Evolutionary conservation across 2,797 vertebrate genomes (phyloP).

Genomic region (Eurystomus glaucurus): DNA sequence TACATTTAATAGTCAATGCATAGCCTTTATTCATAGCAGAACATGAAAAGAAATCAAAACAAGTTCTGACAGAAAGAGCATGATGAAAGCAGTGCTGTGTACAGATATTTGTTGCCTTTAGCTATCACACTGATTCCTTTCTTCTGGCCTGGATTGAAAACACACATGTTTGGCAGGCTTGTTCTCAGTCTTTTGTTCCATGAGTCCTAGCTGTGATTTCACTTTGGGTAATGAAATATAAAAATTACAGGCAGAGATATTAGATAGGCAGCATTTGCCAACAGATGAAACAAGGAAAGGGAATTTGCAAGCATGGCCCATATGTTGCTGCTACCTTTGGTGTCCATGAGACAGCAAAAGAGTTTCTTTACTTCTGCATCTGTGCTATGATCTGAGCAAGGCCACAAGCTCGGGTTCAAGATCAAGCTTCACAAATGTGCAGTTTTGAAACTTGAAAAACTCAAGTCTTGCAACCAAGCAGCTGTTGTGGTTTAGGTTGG

Average conservation of each 20-base stretch:
- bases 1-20: not conserved
- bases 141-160: not conserved
- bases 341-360: not conserved
- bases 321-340: not conserved
- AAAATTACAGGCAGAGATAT: not conserved
- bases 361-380: not conserved
- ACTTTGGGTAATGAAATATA: not conserved
- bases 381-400: not conserved
- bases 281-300: not conserved
- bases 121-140: not conserved
- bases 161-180: not conserved
- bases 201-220: not conserved
- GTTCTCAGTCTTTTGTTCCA: not conserved
- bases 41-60: not conserved
- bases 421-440: not conserved
- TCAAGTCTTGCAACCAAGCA: not conserved
- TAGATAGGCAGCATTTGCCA: not conserved
- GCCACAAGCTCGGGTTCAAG: not conserved
- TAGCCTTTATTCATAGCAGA: not conserved
- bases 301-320: not conserved
- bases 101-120: not conserved
- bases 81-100: not conserved
- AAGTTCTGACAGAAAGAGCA: not conserved
- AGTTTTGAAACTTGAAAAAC: not conserved
- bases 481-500: not conserved